Evolutionary conservation across 2,113 vertebrate species (phyloP), one percentile per base, ranked within the genome.

Genomic region (Misgurnus mizolepis): DNA sequence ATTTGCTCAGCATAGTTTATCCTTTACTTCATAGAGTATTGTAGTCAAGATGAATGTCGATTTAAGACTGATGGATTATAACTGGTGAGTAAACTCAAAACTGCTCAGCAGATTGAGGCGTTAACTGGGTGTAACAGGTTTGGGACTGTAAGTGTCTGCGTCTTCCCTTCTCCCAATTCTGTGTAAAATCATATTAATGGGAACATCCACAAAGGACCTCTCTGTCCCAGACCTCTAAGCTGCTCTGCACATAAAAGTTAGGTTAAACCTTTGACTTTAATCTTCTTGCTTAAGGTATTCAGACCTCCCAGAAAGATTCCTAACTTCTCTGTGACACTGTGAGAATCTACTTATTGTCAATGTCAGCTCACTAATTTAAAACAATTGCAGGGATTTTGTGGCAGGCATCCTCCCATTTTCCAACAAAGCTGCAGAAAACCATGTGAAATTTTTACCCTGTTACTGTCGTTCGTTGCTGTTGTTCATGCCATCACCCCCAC

Each of bases 251-350:
- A 85, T 91, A 85, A 82, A 80, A 89, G 84, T 83, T 86, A 83
- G 78, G 83, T 91, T 88, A 91, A 90, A 92, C 90, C 87, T 90
- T 58, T 84, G 84, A 78, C 88, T 88, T 88, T 93, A 90, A 92
- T 92, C 89, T 85, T 88, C 87, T 76, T 83, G 79, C 85, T 88
- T 82, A 88, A 89, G 80, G 89, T 88, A 89, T 91, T 90, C 66
- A 70, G 90, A 91, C 90, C 91, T 90, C 92, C 90, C 88, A 85
- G 86, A 82, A 76, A 67, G 85, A 67, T 81, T 78, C 50, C 14
- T 56, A 74, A 82, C 71, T 49, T 80, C 66, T 86, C 76, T 75
- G 66, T 81, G 79, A 80, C 79, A 49, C 83, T 80, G 73, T 85
- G 83, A 87, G 85, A 85, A 90, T 88, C 90, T 83, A 84, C 88